Evolutionary conservation across 2,113 vertebrate genomes (phyloP), one percentile per base, ranked within the genome.

Genomic region (Ia io): DNA sequence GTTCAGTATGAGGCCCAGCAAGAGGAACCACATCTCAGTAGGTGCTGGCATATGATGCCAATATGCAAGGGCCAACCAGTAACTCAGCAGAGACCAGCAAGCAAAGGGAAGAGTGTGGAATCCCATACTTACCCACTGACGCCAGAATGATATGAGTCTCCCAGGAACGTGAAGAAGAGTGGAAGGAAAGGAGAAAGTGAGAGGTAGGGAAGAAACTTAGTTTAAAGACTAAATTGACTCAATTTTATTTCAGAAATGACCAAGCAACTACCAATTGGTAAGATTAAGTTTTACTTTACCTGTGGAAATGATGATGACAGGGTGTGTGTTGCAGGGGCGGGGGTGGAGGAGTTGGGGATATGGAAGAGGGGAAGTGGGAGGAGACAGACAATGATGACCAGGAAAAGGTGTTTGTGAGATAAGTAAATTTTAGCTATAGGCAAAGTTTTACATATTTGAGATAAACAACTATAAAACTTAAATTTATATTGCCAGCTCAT

Each of bases 171-270:
- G 71, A 63, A 79, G 18, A 93, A 86, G 74, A 51, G 79, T 53
- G 70, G 35, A 82, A 95, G 30, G 13, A 5, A 82, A n/a, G 22
- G 10, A 49, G 23, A 91, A 28, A 88, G 51, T 25, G 59, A 51
- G n/a, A 16, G 28, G 32, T n/a, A 47, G 23, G 17, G 22, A 87
- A 84, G 17, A 79, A 56, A 69, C 40, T 79, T 74, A 82, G 77
- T 56, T 87, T 90, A 88, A 88, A 70, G 30, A 30, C 35, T 51
- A 93, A 93, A 69, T 3, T 88, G 67, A 89, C 25, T 83, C 10
- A 49, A n/a, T 88, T 91, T 95, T 88, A 74, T 79, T 67, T 94
- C 18, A 80, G 40, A 69, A 93, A 71, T 88, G 47, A 88, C 51
- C 5, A 95, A 93, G 7, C 44, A 91, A 84, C 63, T 88, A 67